These are phyloP conservation scores for Oligia fasciuncula DNA, from an alignment of 2,888 invertebrate species.

Conservation along the genomic window DNA sequence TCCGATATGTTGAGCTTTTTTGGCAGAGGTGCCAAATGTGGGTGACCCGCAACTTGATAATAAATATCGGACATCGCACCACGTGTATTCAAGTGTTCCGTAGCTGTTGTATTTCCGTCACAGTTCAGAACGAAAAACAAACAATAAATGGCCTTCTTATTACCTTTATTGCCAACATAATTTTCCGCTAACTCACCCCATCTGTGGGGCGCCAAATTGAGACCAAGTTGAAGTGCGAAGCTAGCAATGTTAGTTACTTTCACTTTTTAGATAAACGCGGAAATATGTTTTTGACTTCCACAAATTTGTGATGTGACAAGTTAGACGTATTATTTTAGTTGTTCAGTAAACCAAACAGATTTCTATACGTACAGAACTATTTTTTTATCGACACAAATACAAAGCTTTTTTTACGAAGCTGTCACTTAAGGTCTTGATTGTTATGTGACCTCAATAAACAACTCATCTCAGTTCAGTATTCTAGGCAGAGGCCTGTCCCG, in stretches of 20 bases:
- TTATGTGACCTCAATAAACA: background rate
- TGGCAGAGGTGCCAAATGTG: conserved; percentile 65
- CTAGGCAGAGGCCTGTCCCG: background rate
- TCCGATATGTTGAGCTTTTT: conserved; percentile 58
- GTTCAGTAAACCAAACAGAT: background rate
- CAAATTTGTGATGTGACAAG: conserved; percentile 21
- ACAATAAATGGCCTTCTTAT: conserved; percentile 68
- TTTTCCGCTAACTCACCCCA: conserved; percentile 66
- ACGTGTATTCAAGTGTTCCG: conserved; percentile 57
- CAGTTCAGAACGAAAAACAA: conserved; percentile 51
- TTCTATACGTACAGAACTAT: background rate
- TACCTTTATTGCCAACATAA: conserved; percentile 75
- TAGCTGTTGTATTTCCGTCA: conserved; percentile 55
- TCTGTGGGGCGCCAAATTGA: conserved; percentile 48
- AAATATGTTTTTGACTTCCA: conserved; percentile 32
- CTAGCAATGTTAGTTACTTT: conserved; percentile 39
- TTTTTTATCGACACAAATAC: background rate
- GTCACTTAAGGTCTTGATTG: background rate
- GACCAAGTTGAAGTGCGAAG: conserved; percentile 49
- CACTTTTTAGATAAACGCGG: conserved; percentile 27
- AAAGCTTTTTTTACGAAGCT: background rate
- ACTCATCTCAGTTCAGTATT: background rate
- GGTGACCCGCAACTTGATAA: conserved; percentile 63
- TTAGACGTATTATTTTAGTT: background rate
- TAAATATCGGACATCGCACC: conserved; percentile 65